Conservation (phyloP, 2,888 invertebrate genomes). For the Tinea trinotella region DNA sequence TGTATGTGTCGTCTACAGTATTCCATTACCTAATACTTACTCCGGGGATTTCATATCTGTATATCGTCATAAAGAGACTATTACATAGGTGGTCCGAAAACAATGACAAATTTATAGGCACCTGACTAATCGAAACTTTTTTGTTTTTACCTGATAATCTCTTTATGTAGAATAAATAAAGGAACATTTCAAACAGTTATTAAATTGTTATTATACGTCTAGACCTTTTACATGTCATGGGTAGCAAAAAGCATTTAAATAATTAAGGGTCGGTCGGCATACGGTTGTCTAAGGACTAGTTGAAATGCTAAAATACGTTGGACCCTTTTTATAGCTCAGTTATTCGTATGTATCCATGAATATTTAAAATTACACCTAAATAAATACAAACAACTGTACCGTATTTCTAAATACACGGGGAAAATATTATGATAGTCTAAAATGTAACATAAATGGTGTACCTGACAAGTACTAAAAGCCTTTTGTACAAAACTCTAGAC, state of each 20-base stretch:
- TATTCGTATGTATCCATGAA: background rate
- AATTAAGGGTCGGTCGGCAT: background rate
- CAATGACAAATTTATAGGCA: background rate
- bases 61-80: background rate
- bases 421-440: background rate
- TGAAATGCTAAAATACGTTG: background rate
- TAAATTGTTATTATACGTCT: background rate
- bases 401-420: background rate
- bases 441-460: background rate
- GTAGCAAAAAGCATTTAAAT: background rate
- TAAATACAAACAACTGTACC: background rate
- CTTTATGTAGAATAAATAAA: background rate
- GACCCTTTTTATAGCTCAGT: background rate
- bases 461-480: constrained; percentile 1
- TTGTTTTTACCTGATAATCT: background rate
- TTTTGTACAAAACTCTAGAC: constrained; percentile 6
- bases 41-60: background rate
- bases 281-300: background rate
- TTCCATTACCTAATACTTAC: constrained; percentile 13
- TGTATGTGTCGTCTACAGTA: constrained; percentile 9
- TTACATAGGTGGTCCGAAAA: background rate
- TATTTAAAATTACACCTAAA: background rate
- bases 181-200: background rate
- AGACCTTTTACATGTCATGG: background rate
- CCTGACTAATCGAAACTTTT: background rate